These are phyloP conservation scores for Brachionus sp. DNA, from an alignment of 1,140 invertebrate genomes.

Conservation along the genomic window DNA sequence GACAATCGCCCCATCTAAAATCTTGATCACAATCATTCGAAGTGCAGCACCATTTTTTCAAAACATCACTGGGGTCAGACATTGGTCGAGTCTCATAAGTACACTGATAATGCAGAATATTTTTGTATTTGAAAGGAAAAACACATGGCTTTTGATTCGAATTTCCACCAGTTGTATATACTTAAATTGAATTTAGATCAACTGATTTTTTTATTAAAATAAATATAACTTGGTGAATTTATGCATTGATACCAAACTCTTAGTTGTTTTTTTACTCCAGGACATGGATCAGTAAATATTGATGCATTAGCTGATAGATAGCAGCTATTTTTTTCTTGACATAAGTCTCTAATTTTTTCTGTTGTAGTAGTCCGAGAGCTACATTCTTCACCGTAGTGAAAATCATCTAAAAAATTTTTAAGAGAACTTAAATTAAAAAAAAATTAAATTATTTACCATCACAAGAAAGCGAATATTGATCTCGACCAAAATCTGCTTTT, in stretches of 20 bases:
- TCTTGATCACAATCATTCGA: background rate
- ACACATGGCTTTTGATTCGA: slow-evolving; percentile 21
- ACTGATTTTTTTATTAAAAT: background rate
- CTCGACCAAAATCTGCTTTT: slow-evolving; percentile 41
- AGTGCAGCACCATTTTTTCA: slow-evolving; percentile 45
- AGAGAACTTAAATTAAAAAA: background rate
- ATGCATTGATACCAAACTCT: slow-evolving; percentile 45
- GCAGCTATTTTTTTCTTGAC: slow-evolving; percentile 32
- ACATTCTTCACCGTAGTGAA: slow-evolving; percentile 25
- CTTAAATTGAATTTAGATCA: background rate
- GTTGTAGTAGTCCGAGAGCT: background rate
- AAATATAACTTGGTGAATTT: background rate
- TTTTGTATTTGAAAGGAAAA: slow-evolving; percentile 45
- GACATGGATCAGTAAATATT: slow-evolving; percentile 26
- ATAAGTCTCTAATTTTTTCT: slow-evolving; percentile 13
- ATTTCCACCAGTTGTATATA: slow-evolving; percentile 13
- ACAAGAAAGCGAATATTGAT: slow-evolving; percentile 35
- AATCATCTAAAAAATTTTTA: slow-evolving; percentile 12
- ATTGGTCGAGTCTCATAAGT: slow-evolving; percentile 3
- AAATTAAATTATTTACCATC: slow-evolving; percentile 4
- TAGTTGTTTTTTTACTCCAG: slow-evolving; percentile 28
- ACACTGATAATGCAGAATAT: slow-evolving; percentile 32
- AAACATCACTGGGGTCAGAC: background rate
- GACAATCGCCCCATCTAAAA: slow-evolving; percentile 37
- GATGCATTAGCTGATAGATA: background rate